Conservation (phyloP, 2,113 vertebrate genomes). For the Galbula dea region DNA sequence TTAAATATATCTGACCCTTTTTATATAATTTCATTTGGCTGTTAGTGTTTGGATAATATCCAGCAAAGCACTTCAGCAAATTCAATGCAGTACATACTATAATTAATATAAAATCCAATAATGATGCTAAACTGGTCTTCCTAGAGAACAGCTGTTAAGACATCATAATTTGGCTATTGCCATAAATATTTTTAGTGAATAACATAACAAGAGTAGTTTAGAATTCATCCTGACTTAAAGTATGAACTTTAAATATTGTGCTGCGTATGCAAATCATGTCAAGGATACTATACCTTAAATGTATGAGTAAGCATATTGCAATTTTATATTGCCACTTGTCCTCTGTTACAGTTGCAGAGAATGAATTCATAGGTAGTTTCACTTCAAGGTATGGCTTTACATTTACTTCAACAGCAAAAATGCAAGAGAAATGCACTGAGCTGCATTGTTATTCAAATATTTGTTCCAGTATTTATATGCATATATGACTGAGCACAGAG, state of each 20-base stretch:
- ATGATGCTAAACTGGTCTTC: slow-evolving; percentile 48
- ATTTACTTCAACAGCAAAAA: background rate
- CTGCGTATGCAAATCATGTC: background rate
- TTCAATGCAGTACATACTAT: slow-evolving; percentile 74
- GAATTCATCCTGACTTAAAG: background rate
- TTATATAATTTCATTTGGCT: slow-evolving; percentile 81
- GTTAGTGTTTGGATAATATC: slow-evolving; percentile 82
- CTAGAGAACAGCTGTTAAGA: slow-evolving; percentile 32
- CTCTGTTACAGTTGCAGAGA: background rate
- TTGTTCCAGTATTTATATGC: slow-evolving; percentile 44
- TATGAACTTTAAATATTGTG: background rate
- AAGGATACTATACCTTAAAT: background rate
- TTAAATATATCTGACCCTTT: slow-evolving; percentile 78
- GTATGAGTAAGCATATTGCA: background rate
- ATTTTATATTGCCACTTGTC: background rate
- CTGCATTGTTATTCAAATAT: slow-evolving; percentile 19
- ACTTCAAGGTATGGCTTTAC: background rate
- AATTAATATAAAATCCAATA: slow-evolving; percentile 77
- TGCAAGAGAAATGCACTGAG: background rate
- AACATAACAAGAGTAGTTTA: background rate
- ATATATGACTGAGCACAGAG: background rate
- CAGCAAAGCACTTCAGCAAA: slow-evolving; percentile 84
- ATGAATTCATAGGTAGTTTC: background rate
- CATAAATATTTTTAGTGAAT: slow-evolving; percentile 34
- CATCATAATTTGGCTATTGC: slow-evolving; percentile 32